Base-by-base conservation (phyloP, 2,888 invertebrate species). In the Endotricha flammealis region DNA sequence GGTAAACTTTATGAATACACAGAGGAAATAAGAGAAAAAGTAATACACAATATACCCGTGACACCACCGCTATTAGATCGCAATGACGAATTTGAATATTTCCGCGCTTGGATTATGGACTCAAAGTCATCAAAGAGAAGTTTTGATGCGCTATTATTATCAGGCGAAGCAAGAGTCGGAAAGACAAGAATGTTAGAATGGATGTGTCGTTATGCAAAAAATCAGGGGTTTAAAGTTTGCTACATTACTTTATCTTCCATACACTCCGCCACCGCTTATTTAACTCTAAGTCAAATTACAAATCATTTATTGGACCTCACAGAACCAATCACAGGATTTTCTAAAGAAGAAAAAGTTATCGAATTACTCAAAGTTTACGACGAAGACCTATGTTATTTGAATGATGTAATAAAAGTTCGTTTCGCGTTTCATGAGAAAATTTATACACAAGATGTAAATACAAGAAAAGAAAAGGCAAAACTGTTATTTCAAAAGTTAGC, bases 1-100 rank as follows among this genome's bases (percentile, higher is more conserved):
- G 89, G 87, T 3, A 87, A 88, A 55, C 87, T 90, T 44, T 91
- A 87, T 56, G 89, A 90, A 61, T 90, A 89, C 50, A 75, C 86
- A 0, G 88, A 88, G 48, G 76, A 83, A 35, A 77, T 88, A 35
- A 63, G 83, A 58, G 65, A 72, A 4, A 83, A 76, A 52, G 76
- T 77, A 47, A 53, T 81, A 36, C 69, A 71, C 41, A 65, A 79
- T 35, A 82, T 86, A 58, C 72, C 78, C 3, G 70, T 80, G 54
- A 68, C 76, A 40, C 83, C 76, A 10, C 88, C 87, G 0, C 61
- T 90, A 29, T 58, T 90, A 12, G 77, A 88, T 24, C 71, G 89
- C 29, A 42, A 39, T 8, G 73, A 82, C 35, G 89, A 90, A 65
- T 59, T 88, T 43, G 80, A 87, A 22, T 72, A 76, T 45, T 88